phyloP scores from a whole-genome alignment of 2,113 vertebrate species.

The Ameiurus melas region DNA sequence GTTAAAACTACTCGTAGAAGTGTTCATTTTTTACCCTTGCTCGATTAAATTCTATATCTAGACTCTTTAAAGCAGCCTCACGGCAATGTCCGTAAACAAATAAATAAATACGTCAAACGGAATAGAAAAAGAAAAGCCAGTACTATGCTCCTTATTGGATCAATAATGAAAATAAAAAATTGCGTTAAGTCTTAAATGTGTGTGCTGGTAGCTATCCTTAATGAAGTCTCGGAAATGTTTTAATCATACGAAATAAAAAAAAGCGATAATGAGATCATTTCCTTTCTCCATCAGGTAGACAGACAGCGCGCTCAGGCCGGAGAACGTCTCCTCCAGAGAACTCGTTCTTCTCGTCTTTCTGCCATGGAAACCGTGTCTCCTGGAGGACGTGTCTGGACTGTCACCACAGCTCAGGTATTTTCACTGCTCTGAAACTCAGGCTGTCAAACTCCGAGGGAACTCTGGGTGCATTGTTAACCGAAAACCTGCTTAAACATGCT shows the following conservation, averaged over 20 bases:
- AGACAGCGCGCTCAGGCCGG: slow-evolving; percentile 6
- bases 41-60: background rate
- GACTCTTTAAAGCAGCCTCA: background rate
- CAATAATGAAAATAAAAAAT: background rate
- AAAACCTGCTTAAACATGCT: slow-evolving; percentile 3
- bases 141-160: background rate
- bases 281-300: slow-evolving; percentile 23
- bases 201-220: background rate
- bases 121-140: background rate
- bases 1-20: background rate
- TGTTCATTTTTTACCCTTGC: background rate
- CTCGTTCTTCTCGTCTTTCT: slow-evolving; percentile 17
- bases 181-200: background rate
- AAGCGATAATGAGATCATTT: background rate
- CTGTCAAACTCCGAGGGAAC: slow-evolving; percentile 12
- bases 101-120: background rate
- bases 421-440: slow-evolving; percentile 17
- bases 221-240: slow-evolving; percentile 21
- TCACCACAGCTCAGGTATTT: slow-evolving; percentile 40
- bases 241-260: background rate
- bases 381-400: slow-evolving; percentile 34
- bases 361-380: slow-evolving; percentile 50
- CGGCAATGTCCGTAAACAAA: background rate
- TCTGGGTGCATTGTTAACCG: slow-evolving; percentile 11
- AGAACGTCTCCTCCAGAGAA: slow-evolving; percentile 36